Conservation (phyloP, 2,113 vertebrate species). For the Calypte anna region DNA sequence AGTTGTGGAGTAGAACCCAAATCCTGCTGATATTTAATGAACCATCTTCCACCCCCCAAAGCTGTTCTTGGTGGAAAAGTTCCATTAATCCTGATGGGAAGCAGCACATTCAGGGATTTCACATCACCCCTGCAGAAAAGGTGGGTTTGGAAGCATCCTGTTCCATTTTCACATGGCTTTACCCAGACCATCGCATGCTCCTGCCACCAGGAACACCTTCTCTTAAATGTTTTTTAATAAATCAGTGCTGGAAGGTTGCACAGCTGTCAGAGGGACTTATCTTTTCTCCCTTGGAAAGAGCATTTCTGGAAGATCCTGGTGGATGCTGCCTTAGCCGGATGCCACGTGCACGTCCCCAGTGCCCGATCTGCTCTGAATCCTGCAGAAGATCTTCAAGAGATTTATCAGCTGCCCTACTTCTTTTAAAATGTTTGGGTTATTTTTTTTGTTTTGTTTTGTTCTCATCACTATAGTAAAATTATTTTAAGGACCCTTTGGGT, state of each 20-base stretch:
- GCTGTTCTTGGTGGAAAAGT: background rate
- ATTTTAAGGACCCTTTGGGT: constrained; percentile 11
- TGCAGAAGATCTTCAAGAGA: background rate
- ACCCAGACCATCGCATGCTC: rapidly evolving
- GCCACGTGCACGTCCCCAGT: rapidly evolving
- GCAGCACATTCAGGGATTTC: background rate
- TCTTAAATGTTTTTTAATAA: background rate
- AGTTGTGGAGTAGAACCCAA: background rate
- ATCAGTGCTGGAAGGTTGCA: background rate
- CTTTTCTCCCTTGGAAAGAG: background rate
- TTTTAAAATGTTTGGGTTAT: background rate
- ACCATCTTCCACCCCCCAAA: background rate
- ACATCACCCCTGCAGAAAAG: background rate
- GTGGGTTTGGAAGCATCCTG: background rate
- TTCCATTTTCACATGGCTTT: background rate
- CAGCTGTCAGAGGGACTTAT: background rate
- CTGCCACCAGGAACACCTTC: background rate
- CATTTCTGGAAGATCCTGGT: background rate
- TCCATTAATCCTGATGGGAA: background rate
- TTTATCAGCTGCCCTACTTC: background rate
- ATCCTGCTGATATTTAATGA: background rate
- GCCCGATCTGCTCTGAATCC: background rate
- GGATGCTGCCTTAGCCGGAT: background rate
- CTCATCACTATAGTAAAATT: constrained; percentile 12
- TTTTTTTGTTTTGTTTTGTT: background rate